Evolutionary conservation across 2,888 invertebrate species (phyloP), one percentile per base, ranked within the genome.

Genomic region (Pyrocoelia pectoralis): DNA sequence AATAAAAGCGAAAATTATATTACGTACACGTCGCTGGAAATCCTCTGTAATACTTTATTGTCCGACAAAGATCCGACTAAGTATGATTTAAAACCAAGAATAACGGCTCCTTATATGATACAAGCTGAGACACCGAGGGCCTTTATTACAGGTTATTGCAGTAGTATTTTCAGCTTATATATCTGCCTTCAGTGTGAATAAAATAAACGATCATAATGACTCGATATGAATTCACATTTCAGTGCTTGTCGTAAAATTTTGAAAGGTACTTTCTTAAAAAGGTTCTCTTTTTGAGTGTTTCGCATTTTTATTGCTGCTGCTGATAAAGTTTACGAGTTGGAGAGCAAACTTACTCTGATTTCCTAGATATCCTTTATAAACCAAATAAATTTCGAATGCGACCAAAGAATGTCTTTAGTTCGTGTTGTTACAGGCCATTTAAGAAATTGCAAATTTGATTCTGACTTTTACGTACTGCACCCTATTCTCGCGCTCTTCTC

Each of bases 101-200:
- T 70, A 70, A 63, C 56, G 64, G 65, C 67, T 62, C 60, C 71
- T 67, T 70, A 72, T 75, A 73, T 73, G 76, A 76, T 74, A 74
- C 72, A 74, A 72, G 75, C 67, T 52, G 63, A 71, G 73, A 70
- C 72, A 75, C 72, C 70, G 75, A 71, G 73, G 73, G 74, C 76
- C 74, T 78, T 79, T 79, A 79, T 79, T 79, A 76, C 78, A 75
- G 78, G 77, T 79, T 80, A 80, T 80, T 79, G 76, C 76, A 74
- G 77, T 78, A 79, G 79, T 80, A 80, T 80, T 79, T 80, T 72
- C 77, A 78, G 79, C 78, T 79, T 80, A 80, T 75, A 74, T 72
- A 73, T 66, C 68, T 68, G 65, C 61, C 52, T 64, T 66, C 58
- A 61, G 66, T 67, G 65, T 65, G 68, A 72, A 72, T 68, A 67